Base-by-base conservation (phyloP, 2,113 vertebrate genomes). In the Tragulus kanchil region DNA sequence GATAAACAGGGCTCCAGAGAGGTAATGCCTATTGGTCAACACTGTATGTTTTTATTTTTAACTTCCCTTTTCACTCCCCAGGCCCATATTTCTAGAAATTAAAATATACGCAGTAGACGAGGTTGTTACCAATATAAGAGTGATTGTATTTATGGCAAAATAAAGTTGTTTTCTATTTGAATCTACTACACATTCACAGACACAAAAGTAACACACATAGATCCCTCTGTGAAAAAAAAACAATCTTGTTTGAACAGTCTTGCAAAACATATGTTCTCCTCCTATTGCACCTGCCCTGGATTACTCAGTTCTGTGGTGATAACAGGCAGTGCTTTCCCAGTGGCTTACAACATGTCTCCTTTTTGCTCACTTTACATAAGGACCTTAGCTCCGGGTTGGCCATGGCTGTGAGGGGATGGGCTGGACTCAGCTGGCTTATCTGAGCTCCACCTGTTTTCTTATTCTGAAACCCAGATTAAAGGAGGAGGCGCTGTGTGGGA, bases 21-120 rank as follows among this genome's bases (percentile, higher is more conserved):
- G 12, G 21, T 26, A 71, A 14, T 59, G 16, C 54, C 65, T 61
- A 14, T 52, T 81, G 52, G 11, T 28, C 36, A 90, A 50, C 61
- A 56, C 79, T 61, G 78, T 61, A 90, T 59, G 62, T 81, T 78
- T 89, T 85, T 73, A 21, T 78, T 92, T 90, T 94, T 85, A 31
- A 26, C 61, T 88, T 78, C 58, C 13, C 19, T 48, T 50, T 65
- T 93, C 73, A 67, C 4, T 58, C 82, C 54, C 73, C 56, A 75
- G 95, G 23, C n/a, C 58, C 45, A 58, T 45, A 6, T 87, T 89
- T 86, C 48, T 73, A 86, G n/a, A 87, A 93, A 62, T 92, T 67
- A 86, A 95, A 71, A 65, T 94, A 16, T 28, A 16, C 36, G 21
- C 8, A 89, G 25, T 62, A 73, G 12, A 92, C n/a, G n/a, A 50